Evolutionary conservation across 2,113 vertebrate species (phyloP).

Genomic region (Panthera uncia): DNA sequence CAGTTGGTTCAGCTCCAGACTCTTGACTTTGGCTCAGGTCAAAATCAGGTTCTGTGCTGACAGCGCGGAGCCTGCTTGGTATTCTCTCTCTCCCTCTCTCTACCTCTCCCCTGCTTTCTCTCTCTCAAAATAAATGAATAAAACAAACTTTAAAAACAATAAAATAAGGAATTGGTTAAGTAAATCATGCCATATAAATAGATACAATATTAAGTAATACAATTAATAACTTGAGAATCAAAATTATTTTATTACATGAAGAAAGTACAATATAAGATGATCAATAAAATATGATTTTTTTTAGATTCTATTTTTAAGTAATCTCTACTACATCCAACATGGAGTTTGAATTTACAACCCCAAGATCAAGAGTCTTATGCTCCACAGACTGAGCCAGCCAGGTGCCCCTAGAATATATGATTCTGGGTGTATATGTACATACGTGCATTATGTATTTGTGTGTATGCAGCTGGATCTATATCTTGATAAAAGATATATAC

Average conservation of each 20-base stretch:
- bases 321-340: neutral
- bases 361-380: neutral
- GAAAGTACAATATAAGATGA: neutral
- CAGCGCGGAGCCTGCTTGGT: too few relatives aligned
- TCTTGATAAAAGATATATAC: neutral
- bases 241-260: neutral
- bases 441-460: neutral
- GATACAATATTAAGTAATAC: neutral
- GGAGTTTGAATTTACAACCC: neutral
- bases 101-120: too few relatives aligned
- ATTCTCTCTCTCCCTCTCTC: too few relatives aligned
- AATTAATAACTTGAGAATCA: neutral
- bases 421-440: neutral
- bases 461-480: neutral
- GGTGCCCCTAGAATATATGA: neutral
- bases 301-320: neutral
- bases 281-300: neutral
- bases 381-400: neutral
- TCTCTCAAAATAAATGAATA: too few relatives aligned
- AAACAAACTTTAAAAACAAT: too few relatives aligned
- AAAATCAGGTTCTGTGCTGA: too few relatives aligned
- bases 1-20: too few relatives aligned
- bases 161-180: neutral
- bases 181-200: neutral
- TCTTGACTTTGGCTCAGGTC: too few relatives aligned